Base-by-base conservation (phyloP, 2,797 vertebrate genomes). In the Gallinago nigripennis region DNA sequence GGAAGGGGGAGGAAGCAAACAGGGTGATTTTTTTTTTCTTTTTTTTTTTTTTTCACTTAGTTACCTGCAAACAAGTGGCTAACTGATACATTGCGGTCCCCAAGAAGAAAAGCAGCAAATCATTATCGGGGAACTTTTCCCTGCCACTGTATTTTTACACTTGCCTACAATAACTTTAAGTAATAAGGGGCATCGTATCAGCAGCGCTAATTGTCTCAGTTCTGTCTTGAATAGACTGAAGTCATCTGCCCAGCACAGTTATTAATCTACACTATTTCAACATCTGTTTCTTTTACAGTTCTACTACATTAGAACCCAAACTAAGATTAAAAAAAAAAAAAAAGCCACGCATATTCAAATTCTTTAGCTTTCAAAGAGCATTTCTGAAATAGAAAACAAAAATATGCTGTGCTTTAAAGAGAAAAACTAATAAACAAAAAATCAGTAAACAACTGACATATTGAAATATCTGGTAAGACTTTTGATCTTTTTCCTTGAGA, bases 21-120 rank as follows among this genome's bases (percentile, higher is more conserved):
- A 88, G 56, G 61, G 82, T 53, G 24, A 88, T 81, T 68, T 71
- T 45, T 45, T 85, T 90, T 65, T 68, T 71, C 11, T 9, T 85
- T 90, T 65, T 89, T 53, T 51, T 51, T 51, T 13, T 9, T 27
- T 25, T 8, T 6, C 71, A 92, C 82, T 96, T 87, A 69, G 79
- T 90, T 96, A 96, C 91, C 94, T 97, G 94, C 68, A 96, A 90
- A 95, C 61, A 97, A 97, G 84, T 95, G 85, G 88, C 57, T 77
- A 93, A 91, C 35, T 73, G 68, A 68, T 41, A 69, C 31, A 27
- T 3, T 81, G 65, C 31, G 90, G 56, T 57, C 78, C 64, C 53
- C 56, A 69, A 78, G 87, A 92, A 88, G 60, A 70, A 45, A 96
- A 91, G 54, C 72, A 77, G 77, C 56, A 95, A 73, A 73, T 91